Evolutionary conservation across 2,888 invertebrate species (phyloP).

Genomic region (Athripsodes cinereus): DNA sequence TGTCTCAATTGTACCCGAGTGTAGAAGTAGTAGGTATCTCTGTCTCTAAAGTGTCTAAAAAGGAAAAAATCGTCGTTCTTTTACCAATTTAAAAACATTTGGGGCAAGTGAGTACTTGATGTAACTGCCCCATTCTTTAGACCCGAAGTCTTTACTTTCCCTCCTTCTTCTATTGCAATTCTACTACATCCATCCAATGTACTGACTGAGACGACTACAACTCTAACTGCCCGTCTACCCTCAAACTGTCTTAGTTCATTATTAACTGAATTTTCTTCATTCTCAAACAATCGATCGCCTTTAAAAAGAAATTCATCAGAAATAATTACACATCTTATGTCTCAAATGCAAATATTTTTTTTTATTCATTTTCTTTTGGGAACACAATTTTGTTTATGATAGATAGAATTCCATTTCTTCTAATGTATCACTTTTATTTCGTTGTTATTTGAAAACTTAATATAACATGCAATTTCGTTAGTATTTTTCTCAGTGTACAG

Average conservation of each 20-base stretch:
- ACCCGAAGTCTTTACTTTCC: constrained; percentile 7
- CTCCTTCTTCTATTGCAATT: not conserved
- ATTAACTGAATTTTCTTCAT: not conserved
- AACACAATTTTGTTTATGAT: too few species aligned
- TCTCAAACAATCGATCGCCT: not conserved
- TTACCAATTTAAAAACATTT: constrained; percentile 21
- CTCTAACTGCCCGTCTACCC: constrained; percentile 18
- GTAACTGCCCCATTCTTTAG: constrained; percentile 22
- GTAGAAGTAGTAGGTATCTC: not conserved
- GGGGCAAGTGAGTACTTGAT: constrained; percentile 13
- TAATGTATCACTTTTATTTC: too few species aligned
- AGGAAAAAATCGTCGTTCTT: constrained; percentile 13
- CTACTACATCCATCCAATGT: not conserved
- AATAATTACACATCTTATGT: too few species aligned
- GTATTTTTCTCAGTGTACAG: too few species aligned
- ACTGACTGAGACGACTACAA: not conserved
- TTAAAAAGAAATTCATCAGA: too few species aligned
- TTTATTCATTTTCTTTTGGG: too few species aligned
- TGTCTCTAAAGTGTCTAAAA: constrained; percentile 2
- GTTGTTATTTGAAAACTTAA: too few species aligned
- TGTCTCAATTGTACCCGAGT: constrained; percentile 7
- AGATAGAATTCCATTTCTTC: too few species aligned
- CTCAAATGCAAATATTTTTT: too few species aligned
- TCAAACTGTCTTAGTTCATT: not conserved
- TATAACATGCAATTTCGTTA: too few species aligned